phyloP scores from a whole-genome alignment of 2,888 invertebrate species.

The Erynnis tages region DNA sequence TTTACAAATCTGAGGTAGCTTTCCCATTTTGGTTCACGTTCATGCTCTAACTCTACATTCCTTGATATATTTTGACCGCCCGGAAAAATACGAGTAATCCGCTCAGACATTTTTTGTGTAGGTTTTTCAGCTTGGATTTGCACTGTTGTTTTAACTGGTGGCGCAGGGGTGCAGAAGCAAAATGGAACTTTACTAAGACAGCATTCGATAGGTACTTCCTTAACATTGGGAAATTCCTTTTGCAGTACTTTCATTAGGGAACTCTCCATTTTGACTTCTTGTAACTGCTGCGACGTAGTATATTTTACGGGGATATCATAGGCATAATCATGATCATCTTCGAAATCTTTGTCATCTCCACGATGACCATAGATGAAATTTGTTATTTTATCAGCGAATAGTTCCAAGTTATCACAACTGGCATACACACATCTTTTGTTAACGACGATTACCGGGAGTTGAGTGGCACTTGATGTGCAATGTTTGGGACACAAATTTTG shows the following conservation, averaged over 20 bases:
- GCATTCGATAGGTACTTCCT: slow-evolving; percentile 46
- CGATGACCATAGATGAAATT: slow-evolving; percentile 49
- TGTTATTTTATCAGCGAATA: slow-evolving; percentile 56
- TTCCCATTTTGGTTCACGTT: slow-evolving; percentile 62
- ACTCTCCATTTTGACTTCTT: slow-evolving; percentile 57
- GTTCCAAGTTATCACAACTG: slow-evolving; percentile 63
- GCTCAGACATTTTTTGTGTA: background rate
- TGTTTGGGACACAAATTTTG: slow-evolving; percentile 56
- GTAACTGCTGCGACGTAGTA: slow-evolving; percentile 46
- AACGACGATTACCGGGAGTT: slow-evolving; percentile 61
- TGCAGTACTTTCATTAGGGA: slow-evolving; percentile 64
- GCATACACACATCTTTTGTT: slow-evolving; percentile 66
- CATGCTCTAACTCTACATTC: slow-evolving; percentile 45
- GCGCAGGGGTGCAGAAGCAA: slow-evolving; percentile 50
- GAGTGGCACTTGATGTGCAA: slow-evolving; percentile 56
- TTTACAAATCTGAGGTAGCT: slow-evolving; percentile 53
- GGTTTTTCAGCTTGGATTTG: slow-evolving; percentile 22
- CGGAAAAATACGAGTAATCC: slow-evolving; percentile 27
- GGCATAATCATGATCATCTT: slow-evolving; percentile 52
- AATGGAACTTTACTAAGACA: slow-evolving; percentile 51
- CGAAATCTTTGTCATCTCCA: slow-evolving; percentile 49
- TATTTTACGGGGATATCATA: slow-evolving; percentile 52
- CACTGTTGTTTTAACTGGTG: slow-evolving; percentile 31
- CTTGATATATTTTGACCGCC: slow-evolving; percentile 47
- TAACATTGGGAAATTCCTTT: slow-evolving; percentile 54